Evolutionary conservation across 2,888 invertebrate genomes (phyloP).

Genomic region (Petrolisthes cinctipes): DNA sequence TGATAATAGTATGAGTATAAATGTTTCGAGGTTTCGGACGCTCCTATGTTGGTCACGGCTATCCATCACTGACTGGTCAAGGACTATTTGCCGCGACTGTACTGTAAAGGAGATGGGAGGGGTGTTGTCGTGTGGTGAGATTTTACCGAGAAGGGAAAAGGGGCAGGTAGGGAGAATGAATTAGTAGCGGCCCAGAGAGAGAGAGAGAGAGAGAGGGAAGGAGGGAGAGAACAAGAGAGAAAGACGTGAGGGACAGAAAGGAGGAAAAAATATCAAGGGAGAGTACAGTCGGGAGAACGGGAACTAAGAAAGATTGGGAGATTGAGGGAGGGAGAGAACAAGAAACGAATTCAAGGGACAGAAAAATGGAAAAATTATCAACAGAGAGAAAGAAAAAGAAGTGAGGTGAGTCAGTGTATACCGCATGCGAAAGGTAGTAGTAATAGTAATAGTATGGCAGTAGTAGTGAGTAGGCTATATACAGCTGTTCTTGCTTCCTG

Average conservation of each 20-base stretch:
- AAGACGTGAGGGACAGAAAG: not conserved
- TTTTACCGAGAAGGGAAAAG: not conserved
- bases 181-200: not conserved
- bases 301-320: not conserved
- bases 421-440: too few species aligned
- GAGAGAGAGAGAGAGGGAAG: conserved; percentile 1
- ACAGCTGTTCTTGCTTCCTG: too few species aligned
- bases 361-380: not conserved
- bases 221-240: not conserved
- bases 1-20: too few species aligned
- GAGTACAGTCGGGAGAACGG: not conserved
- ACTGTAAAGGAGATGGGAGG: not conserved
- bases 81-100: too few species aligned
- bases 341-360: not conserved
- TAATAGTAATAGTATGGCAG: too few species aligned
- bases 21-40: too few species aligned
- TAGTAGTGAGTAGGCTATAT: too few species aligned
- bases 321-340: not conserved
- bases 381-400: not conserved
- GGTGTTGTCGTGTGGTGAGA: not conserved
- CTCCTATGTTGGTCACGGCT: too few species aligned
- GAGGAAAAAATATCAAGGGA: not conserved
- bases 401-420: not conserved
- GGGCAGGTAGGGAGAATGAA: not conserved
- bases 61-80: too few species aligned